Conservation (phyloP, 2,888 invertebrate genomes). For the Caenorhabditis wallacei region DNA sequence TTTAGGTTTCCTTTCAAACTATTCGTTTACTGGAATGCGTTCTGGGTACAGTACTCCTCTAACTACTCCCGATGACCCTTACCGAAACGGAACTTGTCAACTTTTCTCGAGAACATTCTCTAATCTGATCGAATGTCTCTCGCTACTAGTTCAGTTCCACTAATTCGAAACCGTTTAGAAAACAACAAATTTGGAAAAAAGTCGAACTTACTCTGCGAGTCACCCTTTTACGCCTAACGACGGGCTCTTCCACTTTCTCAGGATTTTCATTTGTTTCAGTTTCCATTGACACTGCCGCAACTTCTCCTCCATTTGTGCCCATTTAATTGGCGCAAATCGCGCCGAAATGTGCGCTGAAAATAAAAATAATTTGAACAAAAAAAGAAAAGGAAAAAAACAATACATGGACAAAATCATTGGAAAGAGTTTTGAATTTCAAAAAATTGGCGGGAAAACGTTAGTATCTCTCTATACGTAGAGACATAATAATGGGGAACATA, state of each 20-base stretch:
- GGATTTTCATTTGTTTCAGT: conserved; percentile 50
- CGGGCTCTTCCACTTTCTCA: conserved; percentile 47
- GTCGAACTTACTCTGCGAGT: conserved; percentile 61
- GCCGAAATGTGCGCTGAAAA: conserved; percentile 62
- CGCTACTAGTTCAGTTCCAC: not conserved
- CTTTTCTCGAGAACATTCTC: not conserved
- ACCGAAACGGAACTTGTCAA: not conserved
- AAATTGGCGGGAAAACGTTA: conserved; percentile 7
- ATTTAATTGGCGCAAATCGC: conserved; percentile 61
- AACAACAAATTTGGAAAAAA: not conserved
- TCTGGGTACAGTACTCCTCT: too few species aligned
- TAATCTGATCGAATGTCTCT: not conserved
- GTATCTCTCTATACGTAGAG: not conserved
- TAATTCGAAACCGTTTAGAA: not conserved
- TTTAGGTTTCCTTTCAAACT: too few species aligned
- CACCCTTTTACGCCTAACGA: conserved; percentile 61
- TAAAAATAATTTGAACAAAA: not conserved
- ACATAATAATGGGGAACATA: not conserved
- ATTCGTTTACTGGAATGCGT: not conserved
- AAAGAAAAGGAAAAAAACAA: conserved; percentile 1
- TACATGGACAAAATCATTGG: conserved; percentile 12
- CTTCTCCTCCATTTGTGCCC: conserved; percentile 61
- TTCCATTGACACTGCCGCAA: conserved; percentile 42
- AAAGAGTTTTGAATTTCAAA: conserved; percentile 5
- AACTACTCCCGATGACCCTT: not conserved